Evolutionary conservation across 1,140 invertebrate species (phyloP), one percentile per base, ranked within the genome.

Genomic region (Eupeodes corollae): DNA sequence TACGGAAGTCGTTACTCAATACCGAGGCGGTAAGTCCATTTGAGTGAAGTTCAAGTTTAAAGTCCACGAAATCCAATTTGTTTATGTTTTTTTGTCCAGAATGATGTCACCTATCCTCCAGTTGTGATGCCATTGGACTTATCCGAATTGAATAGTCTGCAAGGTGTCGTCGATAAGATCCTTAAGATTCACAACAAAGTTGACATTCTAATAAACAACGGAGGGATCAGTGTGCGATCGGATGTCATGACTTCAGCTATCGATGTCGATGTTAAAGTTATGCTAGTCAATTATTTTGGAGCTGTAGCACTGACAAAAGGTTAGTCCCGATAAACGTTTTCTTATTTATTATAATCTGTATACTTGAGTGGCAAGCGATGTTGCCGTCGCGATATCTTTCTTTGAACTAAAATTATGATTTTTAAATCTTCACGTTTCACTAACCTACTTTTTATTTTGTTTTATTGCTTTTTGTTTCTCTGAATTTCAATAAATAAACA

Each of bases 201-300:
- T 49, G 91, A 97, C 73, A 84, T 96, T 59, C 68, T 97, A 3
- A 79, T 97, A 15, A 95, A 96, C 64, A 96, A 96, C 79, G 91
- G 86, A 42, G 93, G 93, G 1, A 77, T 93, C 42, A 88, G 86
- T 40, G 82, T 85, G 53, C 71, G 94, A 59, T 91, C 91, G 8
- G 74, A 78, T 55, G 80, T 87, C 44, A 50, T 79, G 15, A 73
- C 83, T 39, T 95, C 92, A 3, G 72, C 79, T 35, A 61, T 91
- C n/a, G 82, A 88, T 61, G 88, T 97, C 26, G 83, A 94, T 70
- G 74, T 83, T 41, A 83, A 85, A 76, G 74, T 98, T 14, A 97
- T 98, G 93, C 67, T 80, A 21, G 80, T 94, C 2, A 98, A 98
- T 73, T 97, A 93, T 71, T 93, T 97, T 76, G 91, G 91, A 21